Conservation (phyloP, 2,113 vertebrate species). For the Pituophis catenifer region DNA sequence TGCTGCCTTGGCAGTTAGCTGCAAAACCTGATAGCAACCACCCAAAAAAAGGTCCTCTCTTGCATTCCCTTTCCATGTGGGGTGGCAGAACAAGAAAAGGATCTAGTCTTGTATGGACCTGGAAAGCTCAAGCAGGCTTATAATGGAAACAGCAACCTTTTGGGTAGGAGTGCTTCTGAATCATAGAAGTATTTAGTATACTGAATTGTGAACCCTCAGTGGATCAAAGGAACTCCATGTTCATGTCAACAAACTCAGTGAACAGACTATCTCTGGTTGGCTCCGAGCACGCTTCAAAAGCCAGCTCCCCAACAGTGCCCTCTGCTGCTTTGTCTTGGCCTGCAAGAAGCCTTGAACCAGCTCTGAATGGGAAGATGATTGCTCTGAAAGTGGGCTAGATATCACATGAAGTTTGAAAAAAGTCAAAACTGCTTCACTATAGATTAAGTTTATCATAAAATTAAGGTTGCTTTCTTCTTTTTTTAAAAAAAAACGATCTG, state of each 20-base stretch:
- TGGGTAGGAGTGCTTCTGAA: background rate
- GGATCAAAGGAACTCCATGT: background rate
- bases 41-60: background rate
- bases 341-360: background rate
- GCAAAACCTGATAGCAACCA: background rate
- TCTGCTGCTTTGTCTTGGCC: background rate
- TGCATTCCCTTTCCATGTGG: background rate
- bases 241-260: background rate
- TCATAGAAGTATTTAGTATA: background rate
- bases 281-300: background rate
- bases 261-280: background rate
- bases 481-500: slow-evolving; percentile 21
- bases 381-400: background rate
- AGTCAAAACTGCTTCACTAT: background rate
- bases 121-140: background rate
- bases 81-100: background rate
- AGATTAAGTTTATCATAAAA: background rate
- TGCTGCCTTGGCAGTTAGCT: background rate
- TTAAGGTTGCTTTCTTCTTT: background rate
- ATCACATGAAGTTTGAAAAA: background rate
- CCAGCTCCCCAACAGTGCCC: background rate
- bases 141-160: background rate
- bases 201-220: background rate
- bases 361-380: background rate
- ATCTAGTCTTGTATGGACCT: background rate